phyloP scores from a whole-genome alignment of 1,140 invertebrate species.

The Lysiphlebus fabarum region DNA sequence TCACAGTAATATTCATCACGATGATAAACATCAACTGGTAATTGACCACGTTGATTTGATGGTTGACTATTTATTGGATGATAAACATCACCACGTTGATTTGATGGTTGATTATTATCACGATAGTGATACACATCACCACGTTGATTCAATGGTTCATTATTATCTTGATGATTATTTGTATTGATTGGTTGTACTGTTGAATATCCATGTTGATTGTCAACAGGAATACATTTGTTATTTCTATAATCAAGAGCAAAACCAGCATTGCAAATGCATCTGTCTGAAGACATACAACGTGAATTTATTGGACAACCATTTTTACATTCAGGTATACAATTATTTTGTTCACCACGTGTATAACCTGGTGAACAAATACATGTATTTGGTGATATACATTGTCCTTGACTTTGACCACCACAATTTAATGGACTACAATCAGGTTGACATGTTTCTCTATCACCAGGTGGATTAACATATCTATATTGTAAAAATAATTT shows the following conservation, averaged over 20 bases:
- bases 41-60: too few species aligned
- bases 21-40: not conserved
- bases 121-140: not conserved
- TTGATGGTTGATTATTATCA: not conserved
- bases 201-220: constrained; percentile 4
- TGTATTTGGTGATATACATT: constrained; percentile 35
- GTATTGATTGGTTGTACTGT: not conserved
- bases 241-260: constrained; percentile 25
- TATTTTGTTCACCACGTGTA: constrained; percentile 7
- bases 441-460: constrained; percentile 37
- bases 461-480: constrained; percentile 37
- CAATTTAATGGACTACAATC: constrained; percentile 36
- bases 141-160: not conserved
- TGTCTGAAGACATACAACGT: constrained; percentile 38
- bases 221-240: constrained; percentile 20
- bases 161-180: not conserved
- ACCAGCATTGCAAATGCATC: constrained; percentile 47
- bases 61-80: not conserved
- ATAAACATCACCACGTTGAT: too few species aligned
- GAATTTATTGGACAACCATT: constrained; percentile 28
- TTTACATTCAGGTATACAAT: constrained; percentile 23
- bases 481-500: constrained; percentile 23
- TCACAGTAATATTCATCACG: constrained; percentile 33
- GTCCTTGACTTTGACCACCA: constrained; percentile 23
- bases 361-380: constrained; percentile 40